Evolutionary conservation across 2,888 invertebrate species (phyloP), one percentile per base, ranked within the genome.

Genomic region (Drosophila gaucha): DNA sequence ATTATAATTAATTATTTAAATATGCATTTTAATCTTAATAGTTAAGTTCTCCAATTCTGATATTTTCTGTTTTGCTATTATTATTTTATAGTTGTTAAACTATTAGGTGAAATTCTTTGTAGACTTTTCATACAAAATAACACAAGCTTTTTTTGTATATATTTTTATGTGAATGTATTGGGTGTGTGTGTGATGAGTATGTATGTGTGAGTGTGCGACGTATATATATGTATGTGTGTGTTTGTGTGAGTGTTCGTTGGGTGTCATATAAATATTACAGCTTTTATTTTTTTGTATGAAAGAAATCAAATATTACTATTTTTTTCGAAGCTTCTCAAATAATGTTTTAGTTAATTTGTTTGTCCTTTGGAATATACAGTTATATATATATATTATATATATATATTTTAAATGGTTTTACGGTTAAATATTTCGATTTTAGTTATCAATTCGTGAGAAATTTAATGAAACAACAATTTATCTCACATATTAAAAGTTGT

Each of bases 381-480:
- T 74, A 64, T 71, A 59, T 77, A 52, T 68, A 55, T 66, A 71
- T 67, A 60, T 30, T 52, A 63, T 44, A 66, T 59, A 33, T 55
- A 55, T 68, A 46, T 66, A 33, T 54, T 52, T 49, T 46, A 12
- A 43, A 20, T 47, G 41, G 12, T n/a, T 36, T 52, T 49, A 46
- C 49, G 51, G 62, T 77, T 77, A 70, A 60, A 80, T 79, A 84
- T 67, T 80, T 74, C 44, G 38, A 55, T 59, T 59, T 85, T 52
- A 66, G 52, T 51, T 43, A 44, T 49, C 30, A 14, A 50, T 43
- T 50, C 16, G 22, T 46, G 86, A 77, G 80, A 83, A 86, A 80
- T 84, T 80, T 66, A 86, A 84, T 86, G 78, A 72, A 86, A 70
- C 82, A 86, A 86, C 82, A 86, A 67, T 78, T 71, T 76, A 39